Evolutionary conservation across 2,113 vertebrate genomes (phyloP), one percentile per base, ranked within the genome.

Genomic region (Perca flavescens): DNA sequence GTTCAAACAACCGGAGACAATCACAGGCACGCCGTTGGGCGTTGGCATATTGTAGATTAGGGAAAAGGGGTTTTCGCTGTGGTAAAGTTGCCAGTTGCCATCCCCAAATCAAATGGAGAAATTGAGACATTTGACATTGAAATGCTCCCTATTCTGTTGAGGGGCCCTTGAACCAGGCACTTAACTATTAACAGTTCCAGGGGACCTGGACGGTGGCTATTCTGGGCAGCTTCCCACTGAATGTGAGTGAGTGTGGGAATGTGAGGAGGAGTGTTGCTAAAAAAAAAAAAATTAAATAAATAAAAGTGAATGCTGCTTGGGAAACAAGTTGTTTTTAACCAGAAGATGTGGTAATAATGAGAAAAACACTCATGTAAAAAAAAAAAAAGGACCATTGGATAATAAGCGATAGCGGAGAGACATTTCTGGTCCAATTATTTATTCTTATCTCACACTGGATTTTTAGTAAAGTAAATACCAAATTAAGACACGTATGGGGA

Each of bases 1-100:
- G 89, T 94, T 93, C 70, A 90, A 88, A 92, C 53, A 22, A 13
- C 34, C 34, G 36, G 31, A 79, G 82, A 77, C 80, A 63, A 74
- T 80, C 80, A 74, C 78, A 77, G 85, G 83, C 84, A 53, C 10
- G 60, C 81, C 62, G 79, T 2, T 72, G 87, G 89, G 88, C 75
- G 83, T 65, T 80, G 83, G 81, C 80, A 76, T 36, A 22, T 77
- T 50, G 81, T 62, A 79, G 71, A 86, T 85, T 81, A 86, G 77
- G 22, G 19, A 15, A 36, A 49, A 74, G 49, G 19, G 31, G 1
- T 61, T 60, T 69, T 72, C 52, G 47, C 21, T 11, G 52, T 31
- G 19, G 46, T 47, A 7, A 46, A 60, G 73, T 60, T 74, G 31
- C 66, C 15, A 34, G 77, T 57, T 72, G 9, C 75, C 79, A 84